Evolutionary conservation across 1,140 invertebrate species (phyloP).

Genomic region (Yoshiicerus persimilis): DNA sequence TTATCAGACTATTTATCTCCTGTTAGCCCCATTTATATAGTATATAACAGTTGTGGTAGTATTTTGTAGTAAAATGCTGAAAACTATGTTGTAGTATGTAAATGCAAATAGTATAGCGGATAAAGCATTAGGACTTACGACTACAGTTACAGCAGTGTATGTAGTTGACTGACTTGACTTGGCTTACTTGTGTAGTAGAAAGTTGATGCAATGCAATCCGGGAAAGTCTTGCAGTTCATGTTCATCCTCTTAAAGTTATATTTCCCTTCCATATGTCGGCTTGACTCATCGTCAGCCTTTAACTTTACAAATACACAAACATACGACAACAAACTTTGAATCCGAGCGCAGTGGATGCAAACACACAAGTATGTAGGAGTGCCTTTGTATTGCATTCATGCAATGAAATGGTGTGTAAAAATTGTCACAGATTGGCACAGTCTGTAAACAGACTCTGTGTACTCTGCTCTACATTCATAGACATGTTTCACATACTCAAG

Average conservation of each 20-base stretch:
- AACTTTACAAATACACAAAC: not conserved
- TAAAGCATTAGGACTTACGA: not conserved
- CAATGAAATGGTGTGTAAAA: not conserved
- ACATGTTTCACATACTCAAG: not conserved
- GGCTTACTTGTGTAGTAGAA: not conserved
- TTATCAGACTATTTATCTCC: not conserved
- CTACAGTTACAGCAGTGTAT: not conserved
- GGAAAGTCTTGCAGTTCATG: not conserved
- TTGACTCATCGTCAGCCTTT: not conserved
- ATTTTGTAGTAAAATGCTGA: not conserved
- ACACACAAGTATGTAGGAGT: not conserved
- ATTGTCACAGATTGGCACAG: not conserved
- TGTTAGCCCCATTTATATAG: not conserved
- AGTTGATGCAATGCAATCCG: not conserved
- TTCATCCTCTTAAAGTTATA: not conserved
- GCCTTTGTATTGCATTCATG: not conserved
- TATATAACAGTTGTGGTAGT: not conserved
- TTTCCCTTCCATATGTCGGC: not conserved
- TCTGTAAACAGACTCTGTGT: not conserved
- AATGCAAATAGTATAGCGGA: not conserved
- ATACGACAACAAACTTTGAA: not conserved
- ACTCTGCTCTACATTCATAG: not conserved
- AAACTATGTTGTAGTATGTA: not conserved
- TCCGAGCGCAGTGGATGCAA: not conserved
- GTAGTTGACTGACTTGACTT: not conserved